These are phyloP conservation scores for Odocoileus hemionus DNA, from an alignment of 2,113 vertebrate species.

Conservation along the genomic window DNA sequence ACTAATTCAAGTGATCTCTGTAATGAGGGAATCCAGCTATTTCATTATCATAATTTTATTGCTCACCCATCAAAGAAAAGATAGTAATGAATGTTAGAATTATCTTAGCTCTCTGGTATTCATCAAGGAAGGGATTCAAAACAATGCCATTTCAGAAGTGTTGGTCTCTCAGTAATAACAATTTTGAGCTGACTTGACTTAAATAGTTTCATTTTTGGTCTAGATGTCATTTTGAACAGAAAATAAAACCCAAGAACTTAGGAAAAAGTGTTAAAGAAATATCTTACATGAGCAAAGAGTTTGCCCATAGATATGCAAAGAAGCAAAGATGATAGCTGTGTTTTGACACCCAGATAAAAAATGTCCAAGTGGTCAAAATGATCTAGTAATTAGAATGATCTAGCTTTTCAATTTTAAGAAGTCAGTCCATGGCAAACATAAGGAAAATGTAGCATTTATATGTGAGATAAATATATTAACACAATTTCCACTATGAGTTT, in stretches of 20 bases:
- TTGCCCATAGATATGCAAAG: background rate
- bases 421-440: background rate
- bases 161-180: background rate
- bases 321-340: background rate
- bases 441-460: background rate
- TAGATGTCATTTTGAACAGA: background rate
- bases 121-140: background rate
- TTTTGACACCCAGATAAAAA: background rate
- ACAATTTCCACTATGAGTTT: background rate
- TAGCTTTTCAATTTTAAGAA: background rate
- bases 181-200: background rate
- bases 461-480: background rate
- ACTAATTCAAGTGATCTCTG: conserved; percentile 31
- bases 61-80: conserved; percentile 15
- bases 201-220: background rate
- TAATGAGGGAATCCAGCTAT: background rate
- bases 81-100: background rate
- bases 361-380: background rate
- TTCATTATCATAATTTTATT: conserved; percentile 56
- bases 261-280: background rate
- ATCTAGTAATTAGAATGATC: background rate
- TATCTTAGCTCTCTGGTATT: background rate
- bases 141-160: background rate
- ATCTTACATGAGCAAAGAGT: background rate
- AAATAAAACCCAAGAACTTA: background rate